Evolutionary conservation across 2,797 vertebrate genomes (phyloP), one percentile per base, ranked within the genome.

Genomic region (Phrynocephalus vlangalii): DNA sequence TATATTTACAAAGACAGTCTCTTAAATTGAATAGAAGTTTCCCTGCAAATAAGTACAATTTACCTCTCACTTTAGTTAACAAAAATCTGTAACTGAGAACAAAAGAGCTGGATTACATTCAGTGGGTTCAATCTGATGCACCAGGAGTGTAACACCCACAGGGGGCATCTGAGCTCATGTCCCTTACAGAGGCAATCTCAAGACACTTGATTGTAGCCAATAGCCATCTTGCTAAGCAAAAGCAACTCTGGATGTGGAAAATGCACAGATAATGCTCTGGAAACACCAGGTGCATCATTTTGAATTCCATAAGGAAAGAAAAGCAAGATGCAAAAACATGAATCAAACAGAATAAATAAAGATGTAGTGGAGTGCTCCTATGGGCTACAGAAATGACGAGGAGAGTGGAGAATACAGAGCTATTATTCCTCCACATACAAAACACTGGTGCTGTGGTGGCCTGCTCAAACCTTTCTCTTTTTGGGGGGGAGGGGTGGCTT

Each of bases 271-370:
- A 24, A 63, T 22, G 11, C 44, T 38, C 70, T 48, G 28, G 44
- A 56, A 67, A 82, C 18, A n/a, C 28, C 15, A 16, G 63, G 44
- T 22, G 66, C 71, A 81, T 24, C 33, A 16, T 70, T 71, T 66
- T 87, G 38, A 82, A 75, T 82, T 87, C 71, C 30, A 71, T 28
- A 48, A 86, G 24, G 48, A 44, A 79, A 68, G 75, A 50, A 67
- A 78, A 63, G 13, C 38, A 72, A 50, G 48, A 73, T 72, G 63
- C n/a, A 48, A 72, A 73, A 75, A 56, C 30, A 77, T 38, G n/a
- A 85, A 75, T n/a, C 26, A 28, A 30, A 66, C 5, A 66, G 50
- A 48, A 22, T n/a, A 60, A 81, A 75, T 52, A 22, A 24, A 15
- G 26, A 48, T n/a, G 60, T 38, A 38, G 52, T 79, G 50, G 8